These are phyloP conservation scores for Rhinogobius similis DNA, from an alignment of 2,113 vertebrate genomes.

Conservation along the genomic window DNA sequence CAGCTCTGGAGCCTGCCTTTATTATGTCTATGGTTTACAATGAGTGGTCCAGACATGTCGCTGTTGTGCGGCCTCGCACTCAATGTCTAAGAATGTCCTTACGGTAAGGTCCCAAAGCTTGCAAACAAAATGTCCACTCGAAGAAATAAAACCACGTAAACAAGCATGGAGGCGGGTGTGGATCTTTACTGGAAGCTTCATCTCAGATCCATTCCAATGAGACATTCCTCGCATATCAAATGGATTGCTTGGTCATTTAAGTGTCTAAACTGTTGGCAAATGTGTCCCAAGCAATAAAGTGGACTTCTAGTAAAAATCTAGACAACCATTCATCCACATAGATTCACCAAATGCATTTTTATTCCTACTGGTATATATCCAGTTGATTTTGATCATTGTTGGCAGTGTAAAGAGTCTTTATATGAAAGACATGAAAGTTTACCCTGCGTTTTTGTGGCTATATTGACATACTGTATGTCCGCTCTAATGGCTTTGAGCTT, in stretches of 20 bases:
- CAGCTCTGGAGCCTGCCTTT: conserved; percentile 36
- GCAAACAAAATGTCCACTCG: conserved; percentile 32
- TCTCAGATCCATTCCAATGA: conserved; percentile 52
- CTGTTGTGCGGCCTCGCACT: conserved; percentile 12
- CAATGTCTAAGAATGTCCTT: conserved; percentile 9
- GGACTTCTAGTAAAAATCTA: background rate
- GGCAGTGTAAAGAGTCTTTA: too few relatives aligned
- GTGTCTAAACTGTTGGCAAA: background rate
- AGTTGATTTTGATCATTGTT: too few relatives aligned
- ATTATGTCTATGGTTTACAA: conserved; percentile 28
- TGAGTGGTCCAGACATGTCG: conserved; percentile 19
- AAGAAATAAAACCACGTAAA: conserved; percentile 40
- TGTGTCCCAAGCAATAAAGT: background rate
- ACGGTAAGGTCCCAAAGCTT: conserved; percentile 19
- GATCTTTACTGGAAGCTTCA: conserved; percentile 46
- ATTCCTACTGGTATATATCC: too few relatives aligned
- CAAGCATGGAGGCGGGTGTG: conserved; percentile 32
- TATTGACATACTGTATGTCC: too few relatives aligned
- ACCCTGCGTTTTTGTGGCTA: too few relatives aligned
- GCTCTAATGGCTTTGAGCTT: too few relatives aligned
- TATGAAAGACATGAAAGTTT: too few relatives aligned
- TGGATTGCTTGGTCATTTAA: conserved; percentile 24
- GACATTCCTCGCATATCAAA: conserved; percentile 36
- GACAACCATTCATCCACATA: background rate
- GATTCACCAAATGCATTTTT: background rate